Evolutionary conservation across 2,113 vertebrate species (phyloP).

Genomic region (Amphilophus citrinellus): DNA sequence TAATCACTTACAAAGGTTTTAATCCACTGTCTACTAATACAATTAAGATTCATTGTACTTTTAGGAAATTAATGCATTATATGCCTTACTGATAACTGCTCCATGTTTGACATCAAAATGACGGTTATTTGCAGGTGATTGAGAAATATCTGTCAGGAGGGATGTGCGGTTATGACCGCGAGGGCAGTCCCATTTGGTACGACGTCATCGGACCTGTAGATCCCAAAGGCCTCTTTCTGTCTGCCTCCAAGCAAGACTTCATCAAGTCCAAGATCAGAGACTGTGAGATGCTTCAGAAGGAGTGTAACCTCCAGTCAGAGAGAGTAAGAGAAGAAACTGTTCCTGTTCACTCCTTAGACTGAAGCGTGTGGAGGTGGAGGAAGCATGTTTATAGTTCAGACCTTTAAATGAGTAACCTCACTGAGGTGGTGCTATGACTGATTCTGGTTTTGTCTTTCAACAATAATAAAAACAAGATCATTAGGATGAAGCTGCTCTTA

Average conservation of each 20-base stretch:
- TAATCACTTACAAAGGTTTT: slow-evolving; percentile 46
- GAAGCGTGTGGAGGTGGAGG: background rate
- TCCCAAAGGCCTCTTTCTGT: slow-evolving; percentile 92
- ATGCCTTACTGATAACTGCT: background rate
- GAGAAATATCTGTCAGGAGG: slow-evolving; percentile 91
- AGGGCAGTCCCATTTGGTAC: slow-evolving; percentile 92
- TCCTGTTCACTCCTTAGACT: background rate
- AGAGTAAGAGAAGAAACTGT: slow-evolving; percentile 73
- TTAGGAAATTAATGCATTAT: background rate
- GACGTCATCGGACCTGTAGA: slow-evolving; percentile 93
- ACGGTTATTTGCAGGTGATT: slow-evolving; percentile 83
- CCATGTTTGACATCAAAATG: background rate
- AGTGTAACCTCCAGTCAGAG: slow-evolving; percentile 83
- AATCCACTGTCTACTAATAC: background rate
- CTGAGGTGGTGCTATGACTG: too few species aligned
- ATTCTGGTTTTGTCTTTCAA: rapidly evolving
- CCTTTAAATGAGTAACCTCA: background rate
- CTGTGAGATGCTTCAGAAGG: slow-evolving; percentile 87
- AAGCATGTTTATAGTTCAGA: background rate
- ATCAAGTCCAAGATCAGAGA: slow-evolving; percentile 94
- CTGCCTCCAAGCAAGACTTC: slow-evolving; percentile 94
- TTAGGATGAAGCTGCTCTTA: background rate
- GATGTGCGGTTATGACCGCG: slow-evolving; percentile 90
- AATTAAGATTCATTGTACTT: background rate
- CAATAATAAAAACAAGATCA: background rate